phyloP scores from a whole-genome alignment of 2,797 vertebrate genomes.

The Telmatherina bonti region DNA sequence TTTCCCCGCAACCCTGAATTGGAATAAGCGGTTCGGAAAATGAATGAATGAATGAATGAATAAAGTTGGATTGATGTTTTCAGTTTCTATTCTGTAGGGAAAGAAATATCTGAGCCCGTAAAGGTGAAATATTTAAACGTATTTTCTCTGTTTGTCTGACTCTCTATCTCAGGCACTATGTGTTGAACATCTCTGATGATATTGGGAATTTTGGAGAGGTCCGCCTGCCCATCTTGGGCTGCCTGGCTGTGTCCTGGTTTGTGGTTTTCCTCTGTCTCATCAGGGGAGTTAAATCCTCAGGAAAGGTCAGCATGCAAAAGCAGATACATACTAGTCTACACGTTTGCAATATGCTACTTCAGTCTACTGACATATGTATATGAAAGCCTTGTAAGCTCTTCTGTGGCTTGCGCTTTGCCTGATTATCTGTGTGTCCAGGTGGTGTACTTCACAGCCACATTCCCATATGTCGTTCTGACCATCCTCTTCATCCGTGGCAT shows the following conservation, averaged over 20 bases:
- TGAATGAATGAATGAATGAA: no score
- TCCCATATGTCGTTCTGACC: constrained; percentile 96
- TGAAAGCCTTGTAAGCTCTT: neutral
- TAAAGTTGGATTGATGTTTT: neutral
- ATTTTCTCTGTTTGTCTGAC: neutral
- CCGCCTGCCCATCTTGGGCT: constrained; percentile 93
- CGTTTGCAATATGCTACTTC: neutral
- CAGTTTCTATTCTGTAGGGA: no score
- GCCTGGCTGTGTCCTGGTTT: constrained; percentile 93
- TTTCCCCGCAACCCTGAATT: no score
- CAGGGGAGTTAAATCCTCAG: constrained; percentile 96
- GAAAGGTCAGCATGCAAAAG: constrained; percentile 86
- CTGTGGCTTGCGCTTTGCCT: neutral
- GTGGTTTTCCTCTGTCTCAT: constrained; percentile 99
- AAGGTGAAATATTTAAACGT: neutral
- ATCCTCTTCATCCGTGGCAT: constrained; percentile 98
- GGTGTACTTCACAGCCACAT: constrained; percentile 99
- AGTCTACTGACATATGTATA: neutral
- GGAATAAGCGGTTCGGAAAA: no score
- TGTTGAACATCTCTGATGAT: constrained; percentile 92
- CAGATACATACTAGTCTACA: neutral
- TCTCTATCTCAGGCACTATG: constrained; percentile 87
- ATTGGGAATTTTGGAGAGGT: constrained; percentile 96
- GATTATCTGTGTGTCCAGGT: constrained; percentile 81
- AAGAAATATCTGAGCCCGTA: neutral